These are phyloP conservation scores for Drosophila micromelanica DNA, from an alignment of 1,140 invertebrate species.

Conservation along the genomic window DNA sequence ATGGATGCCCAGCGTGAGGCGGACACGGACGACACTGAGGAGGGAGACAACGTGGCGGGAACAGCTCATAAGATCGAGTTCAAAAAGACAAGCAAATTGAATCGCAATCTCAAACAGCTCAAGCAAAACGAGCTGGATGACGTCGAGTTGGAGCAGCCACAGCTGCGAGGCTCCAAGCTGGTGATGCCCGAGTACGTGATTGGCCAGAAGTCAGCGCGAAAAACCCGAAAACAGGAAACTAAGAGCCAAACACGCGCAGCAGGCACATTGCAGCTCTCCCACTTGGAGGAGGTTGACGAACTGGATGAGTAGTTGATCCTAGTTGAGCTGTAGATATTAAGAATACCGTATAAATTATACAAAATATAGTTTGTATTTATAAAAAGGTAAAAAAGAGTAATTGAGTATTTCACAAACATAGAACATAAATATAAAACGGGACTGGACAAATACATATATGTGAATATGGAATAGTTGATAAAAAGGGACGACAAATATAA, in stretches of 20 bases:
- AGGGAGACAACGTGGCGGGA: constrained; percentile 49
- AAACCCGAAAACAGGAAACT: constrained; percentile 43
- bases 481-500: constrained; percentile 27
- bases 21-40: constrained; percentile 39
- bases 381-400: constrained; percentile 6
- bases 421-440: constrained; percentile 27
- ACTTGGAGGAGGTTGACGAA: constrained; percentile 87
- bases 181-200: constrained; percentile 93
- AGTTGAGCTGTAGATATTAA: neutral
- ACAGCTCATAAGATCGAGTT: constrained; percentile 85
- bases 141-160: constrained; percentile 84
- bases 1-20: constrained; percentile 86
- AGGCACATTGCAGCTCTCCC: constrained; percentile 86
- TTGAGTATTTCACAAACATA: constrained; percentile 29
- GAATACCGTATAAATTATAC: neutral
- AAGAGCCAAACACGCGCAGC: constrained; percentile 67
- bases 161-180: constrained; percentile 88
- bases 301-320: constrained; percentile 41
- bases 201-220: constrained; percentile 86
- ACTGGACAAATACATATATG: constrained; percentile 15
- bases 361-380: constrained; percentile 35
- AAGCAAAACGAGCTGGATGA: constrained; percentile 72
- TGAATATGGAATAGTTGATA: constrained; percentile 1
- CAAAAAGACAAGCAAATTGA: constrained; percentile 82
- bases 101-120: constrained; percentile 67